These are phyloP conservation scores for Caenorhabditis inopinata DNA, from an alignment of 1,140 invertebrate genomes.

Conservation along the genomic window DNA sequence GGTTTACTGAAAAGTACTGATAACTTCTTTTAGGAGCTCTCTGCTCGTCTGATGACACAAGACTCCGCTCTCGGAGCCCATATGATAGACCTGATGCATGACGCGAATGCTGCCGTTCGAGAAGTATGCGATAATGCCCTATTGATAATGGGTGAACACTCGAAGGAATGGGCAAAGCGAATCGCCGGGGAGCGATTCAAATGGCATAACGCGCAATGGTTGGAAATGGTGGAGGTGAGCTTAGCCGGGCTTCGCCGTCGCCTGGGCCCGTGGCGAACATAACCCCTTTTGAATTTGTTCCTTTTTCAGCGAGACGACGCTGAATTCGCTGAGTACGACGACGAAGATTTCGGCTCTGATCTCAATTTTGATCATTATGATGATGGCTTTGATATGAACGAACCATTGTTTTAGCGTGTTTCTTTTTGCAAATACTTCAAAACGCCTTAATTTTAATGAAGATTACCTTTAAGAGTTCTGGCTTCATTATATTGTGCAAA, in stretches of 20 bases:
- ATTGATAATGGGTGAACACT: constrained; percentile 77
- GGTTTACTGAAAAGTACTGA: no score
- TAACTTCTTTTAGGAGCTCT: constrained; percentile 25
- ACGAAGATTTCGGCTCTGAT: constrained; percentile 42
- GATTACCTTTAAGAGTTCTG: no score
- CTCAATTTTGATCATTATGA: constrained; percentile 34
- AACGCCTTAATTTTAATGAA: no score
- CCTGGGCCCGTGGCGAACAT: no score
- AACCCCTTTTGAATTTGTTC: not conserved
- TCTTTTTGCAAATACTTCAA: not conserved
- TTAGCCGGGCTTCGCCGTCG: no score
- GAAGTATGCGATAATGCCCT: constrained; percentile 87
- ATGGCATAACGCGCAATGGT: constrained; percentile 94
- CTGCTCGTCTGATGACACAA: constrained; percentile 55
- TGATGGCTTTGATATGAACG: not conserved
- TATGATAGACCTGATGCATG: constrained; percentile 94
- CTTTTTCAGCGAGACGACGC: constrained; percentile 21
- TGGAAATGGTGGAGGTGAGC: constrained; percentile 80
- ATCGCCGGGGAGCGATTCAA: constrained; percentile 92
- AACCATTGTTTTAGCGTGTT: not conserved
- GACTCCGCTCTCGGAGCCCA: constrained; percentile 82
- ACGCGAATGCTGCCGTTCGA: constrained; percentile 88
- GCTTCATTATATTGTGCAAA: no score
- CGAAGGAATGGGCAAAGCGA: constrained; percentile 76
- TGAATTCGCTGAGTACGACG: constrained; percentile 12